Conservation (phyloP, 1,140 invertebrate genomes). For the Drosophila persimilis region DNA sequence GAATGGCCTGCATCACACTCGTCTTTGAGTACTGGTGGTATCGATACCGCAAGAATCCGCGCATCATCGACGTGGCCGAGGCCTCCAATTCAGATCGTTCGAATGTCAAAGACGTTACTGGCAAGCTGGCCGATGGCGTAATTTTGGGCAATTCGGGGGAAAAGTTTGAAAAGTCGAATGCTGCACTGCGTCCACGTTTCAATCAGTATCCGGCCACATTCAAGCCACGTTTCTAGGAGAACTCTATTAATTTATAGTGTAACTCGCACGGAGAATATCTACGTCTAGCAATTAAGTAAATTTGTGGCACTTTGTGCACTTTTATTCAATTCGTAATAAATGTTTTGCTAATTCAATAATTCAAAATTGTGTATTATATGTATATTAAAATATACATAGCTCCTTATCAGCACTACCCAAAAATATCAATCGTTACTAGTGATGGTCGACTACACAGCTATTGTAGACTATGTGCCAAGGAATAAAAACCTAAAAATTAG, state of each 20-base stretch:
- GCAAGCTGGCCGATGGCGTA: conserved; percentile 62
- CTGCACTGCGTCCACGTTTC: conserved; percentile 74
- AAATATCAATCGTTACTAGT: no score
- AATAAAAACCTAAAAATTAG: no score
- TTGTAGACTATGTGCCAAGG: no score
- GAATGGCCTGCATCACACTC: conserved; percentile 95
- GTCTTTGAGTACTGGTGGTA: conserved; percentile 98
- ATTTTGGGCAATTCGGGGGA: conserved; percentile 77
- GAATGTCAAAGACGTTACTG: conserved; percentile 49
- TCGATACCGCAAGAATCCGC: conserved; percentile 87
- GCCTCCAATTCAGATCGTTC: conserved; percentile 29
- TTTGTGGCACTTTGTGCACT: conserved; percentile 49
- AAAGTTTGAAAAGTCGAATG: conserved; percentile 75
- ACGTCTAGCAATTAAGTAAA: conserved; percentile 51
- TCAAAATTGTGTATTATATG: no score
- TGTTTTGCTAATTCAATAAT: conserved; percentile 17
- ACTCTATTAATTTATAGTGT: conserved; percentile 3
- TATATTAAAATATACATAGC: background rate
- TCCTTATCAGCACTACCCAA: background rate
- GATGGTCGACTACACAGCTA: no score
- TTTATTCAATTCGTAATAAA: conserved; percentile 51
- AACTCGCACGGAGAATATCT: conserved; percentile 49
- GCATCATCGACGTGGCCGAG: conserved; percentile 84
- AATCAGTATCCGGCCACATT: conserved; percentile 80
- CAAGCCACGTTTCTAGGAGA: conserved; percentile 73